A percentile compares a stretch with the other conserved stretches of the same genome.
These are phyloP conservation scores for Horisme vitalbata DNA, from an alignment of 2,888 invertebrate genomes.

Conservation along the genomic window DNA sequence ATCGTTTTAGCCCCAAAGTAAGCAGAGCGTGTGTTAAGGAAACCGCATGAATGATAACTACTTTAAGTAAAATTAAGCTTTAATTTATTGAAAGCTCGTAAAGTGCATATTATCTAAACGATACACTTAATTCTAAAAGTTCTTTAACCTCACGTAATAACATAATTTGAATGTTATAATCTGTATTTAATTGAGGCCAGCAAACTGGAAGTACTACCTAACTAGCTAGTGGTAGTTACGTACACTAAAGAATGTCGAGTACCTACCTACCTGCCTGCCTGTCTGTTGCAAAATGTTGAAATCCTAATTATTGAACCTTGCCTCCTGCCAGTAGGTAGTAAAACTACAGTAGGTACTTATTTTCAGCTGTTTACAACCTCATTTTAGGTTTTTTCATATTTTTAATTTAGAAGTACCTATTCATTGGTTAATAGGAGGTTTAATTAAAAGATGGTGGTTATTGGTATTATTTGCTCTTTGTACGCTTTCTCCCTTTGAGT, in stretches of 20 bases:
- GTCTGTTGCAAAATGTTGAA: constrained; percentile 54
- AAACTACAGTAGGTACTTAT: background rate
- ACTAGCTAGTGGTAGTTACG: constrained; percentile 54
- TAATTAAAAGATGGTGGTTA: too few relatives aligned
- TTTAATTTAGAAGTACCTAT: too few relatives aligned
- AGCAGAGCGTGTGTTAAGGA: too few relatives aligned
- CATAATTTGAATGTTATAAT: constrained; percentile 59
- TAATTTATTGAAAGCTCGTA: too few relatives aligned
- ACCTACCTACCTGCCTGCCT: constrained; percentile 37
- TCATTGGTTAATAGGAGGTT: too few relatives aligned
- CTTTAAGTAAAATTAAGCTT: too few relatives aligned
- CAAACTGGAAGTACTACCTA: constrained; percentile 56
- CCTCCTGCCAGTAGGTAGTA: constrained; percentile 16
- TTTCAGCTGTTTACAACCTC: background rate
- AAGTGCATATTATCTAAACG: too few relatives aligned
- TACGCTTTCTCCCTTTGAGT: too few relatives aligned
- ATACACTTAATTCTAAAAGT: constrained; percentile 10
- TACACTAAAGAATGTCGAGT: constrained; percentile 25
- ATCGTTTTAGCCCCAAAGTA: too few relatives aligned
- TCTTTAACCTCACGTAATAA: constrained; percentile 18
- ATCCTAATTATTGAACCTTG: constrained; percentile 43
- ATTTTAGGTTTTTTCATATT: too few relatives aligned
- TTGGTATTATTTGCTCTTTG: too few relatives aligned
- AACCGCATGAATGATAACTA: too few relatives aligned
- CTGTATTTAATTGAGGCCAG: constrained; percentile 71